Percentiles rank a stretch among this genome's conserved stretches.
phyloP scores from a whole-genome alignment of 2,888 invertebrate species.

The Morpho deidamia region DNA sequence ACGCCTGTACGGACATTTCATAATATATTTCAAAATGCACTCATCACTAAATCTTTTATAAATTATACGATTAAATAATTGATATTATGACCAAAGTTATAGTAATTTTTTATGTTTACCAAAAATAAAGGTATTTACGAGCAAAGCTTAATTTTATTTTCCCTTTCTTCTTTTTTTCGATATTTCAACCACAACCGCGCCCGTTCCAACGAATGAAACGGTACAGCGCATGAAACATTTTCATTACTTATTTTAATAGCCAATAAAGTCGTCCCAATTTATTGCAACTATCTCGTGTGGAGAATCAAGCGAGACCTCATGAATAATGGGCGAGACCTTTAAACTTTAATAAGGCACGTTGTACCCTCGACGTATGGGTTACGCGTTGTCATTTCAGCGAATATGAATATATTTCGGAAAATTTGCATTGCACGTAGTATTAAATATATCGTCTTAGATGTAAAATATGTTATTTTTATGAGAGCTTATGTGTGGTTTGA shows the following conservation, averaged over 20 bases:
- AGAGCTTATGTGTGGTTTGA: too few species aligned
- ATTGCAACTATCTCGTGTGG: constrained; percentile 64
- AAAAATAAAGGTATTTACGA: too few species aligned
- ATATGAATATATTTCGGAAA: constrained; percentile 16
- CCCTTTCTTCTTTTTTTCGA: constrained; percentile 5
- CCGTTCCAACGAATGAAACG: constrained; percentile 22
- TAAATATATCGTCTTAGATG: too few species aligned
- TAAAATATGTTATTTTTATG: too few species aligned
- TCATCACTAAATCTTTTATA: too few species aligned
- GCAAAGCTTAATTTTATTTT: not conserved
- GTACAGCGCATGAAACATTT: constrained; percentile 42
- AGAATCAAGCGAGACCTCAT: constrained; percentile 62
- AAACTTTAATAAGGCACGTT: constrained; percentile 64
- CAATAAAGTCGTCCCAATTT: constrained; percentile 69
- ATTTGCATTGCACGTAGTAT: constrained; percentile 29
- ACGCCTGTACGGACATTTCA: too few species aligned
- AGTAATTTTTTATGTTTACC: too few species aligned
- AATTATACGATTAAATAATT: too few species aligned
- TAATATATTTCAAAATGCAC: too few species aligned
- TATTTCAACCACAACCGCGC: constrained; percentile 16
- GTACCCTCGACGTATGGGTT: constrained; percentile 39
- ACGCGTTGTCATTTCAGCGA: constrained; percentile 43
- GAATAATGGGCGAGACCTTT: constrained; percentile 62
- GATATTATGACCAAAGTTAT: too few species aligned
- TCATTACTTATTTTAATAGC: constrained; percentile 74